Base-by-base conservation (phyloP, 2,888 invertebrate genomes). In the Campoletis raptor region DNA sequence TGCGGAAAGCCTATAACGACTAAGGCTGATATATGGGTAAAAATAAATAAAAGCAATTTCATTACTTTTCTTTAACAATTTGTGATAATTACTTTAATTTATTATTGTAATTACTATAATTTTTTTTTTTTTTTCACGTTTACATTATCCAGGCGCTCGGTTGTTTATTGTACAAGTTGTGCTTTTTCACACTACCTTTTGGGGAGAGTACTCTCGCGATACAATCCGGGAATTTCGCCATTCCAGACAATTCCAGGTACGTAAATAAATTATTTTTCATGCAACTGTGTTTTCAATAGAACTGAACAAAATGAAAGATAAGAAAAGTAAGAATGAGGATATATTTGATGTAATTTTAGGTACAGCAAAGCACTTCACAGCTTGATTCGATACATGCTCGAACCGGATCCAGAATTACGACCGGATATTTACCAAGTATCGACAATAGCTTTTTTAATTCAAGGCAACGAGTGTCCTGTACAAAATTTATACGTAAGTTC, bases 191-290 rank as follows among this genome's bases (percentile, higher is more conserved):
- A 54, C 95, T 98, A 92, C 98, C 98, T 76, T 98, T 98, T 94
- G 98, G 98, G 45, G 98, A 99, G 94, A 98, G 98, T 92, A 97
- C 97, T n/a, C 95, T 98, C 90, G 98, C 98, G 77, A 98, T 99
- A 92, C 98, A 98, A 94, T 98, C 97, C 94, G 98, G 97, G 77
- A 97, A 97, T 92, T 98, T 98, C 94, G 96, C 96, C 89, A 97
- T 98, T 94, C 98, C 98, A 79, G 97, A 98, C 93, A 96, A 95
- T 94, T 97, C 97, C 30, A 96, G 96, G 94, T 98, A 96, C 72
- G 88, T 91, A 30, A 72, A 24, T 45, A 36, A 7, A 54, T 9
- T 69, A 21, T 7, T 24, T n/a, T 1, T 9, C 4, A 0, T 30
- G 40, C 15, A 18, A 70, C 30, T 45, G 24, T 30, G 4, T 48